A percentile compares a stretch with the other conserved stretches of the same genome.
Evolutionary conservation across 37 sponge, comb jelly and placozoan species (phyloP).

Genomic region (Halisarca cf. caerulea): DNA sequence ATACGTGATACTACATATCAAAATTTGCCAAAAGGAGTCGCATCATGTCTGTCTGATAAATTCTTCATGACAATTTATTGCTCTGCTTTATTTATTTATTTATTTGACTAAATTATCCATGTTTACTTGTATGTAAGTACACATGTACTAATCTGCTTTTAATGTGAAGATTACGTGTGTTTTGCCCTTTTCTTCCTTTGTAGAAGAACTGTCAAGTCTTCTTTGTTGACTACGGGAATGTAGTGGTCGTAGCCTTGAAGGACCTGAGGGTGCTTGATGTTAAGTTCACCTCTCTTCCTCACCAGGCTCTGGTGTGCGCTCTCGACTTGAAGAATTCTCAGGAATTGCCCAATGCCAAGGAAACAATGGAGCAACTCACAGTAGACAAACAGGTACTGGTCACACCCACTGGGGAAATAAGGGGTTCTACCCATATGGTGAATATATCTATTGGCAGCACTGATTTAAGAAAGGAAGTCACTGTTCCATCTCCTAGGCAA

Average conservation of each 20-base stretch:
- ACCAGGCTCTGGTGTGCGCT: slow-evolving; percentile 62
- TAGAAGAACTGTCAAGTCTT: slow-evolving; percentile 34
- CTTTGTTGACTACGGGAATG: slow-evolving; percentile 84
- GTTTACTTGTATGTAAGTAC: no score
- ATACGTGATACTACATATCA: no score
- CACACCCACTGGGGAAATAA: slow-evolving; percentile 5
- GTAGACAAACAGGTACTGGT: slow-evolving; percentile 3
- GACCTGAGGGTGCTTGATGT: slow-evolving; percentile 43
- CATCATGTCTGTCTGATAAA: no score
- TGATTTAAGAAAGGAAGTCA: background rate
- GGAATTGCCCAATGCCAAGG: background rate
- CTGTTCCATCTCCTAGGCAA: background rate
- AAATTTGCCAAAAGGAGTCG: no score
- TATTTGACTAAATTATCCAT: no score
- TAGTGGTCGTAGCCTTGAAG: slow-evolving; percentile 34
- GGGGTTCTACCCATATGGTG: background rate
- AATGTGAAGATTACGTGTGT: no score
- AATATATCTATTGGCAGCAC: background rate
- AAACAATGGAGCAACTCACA: background rate
- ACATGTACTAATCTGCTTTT: no score
- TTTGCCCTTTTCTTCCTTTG: no score
- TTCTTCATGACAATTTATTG: no score
- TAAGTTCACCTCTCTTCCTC: slow-evolving; percentile 56
- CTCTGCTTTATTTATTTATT: no score
- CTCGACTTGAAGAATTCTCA: background rate